Evolutionary conservation across 2,113 vertebrate genomes (phyloP), one percentile per base, ranked within the genome.

Genomic region (Eptatretus burgeri): DNA sequence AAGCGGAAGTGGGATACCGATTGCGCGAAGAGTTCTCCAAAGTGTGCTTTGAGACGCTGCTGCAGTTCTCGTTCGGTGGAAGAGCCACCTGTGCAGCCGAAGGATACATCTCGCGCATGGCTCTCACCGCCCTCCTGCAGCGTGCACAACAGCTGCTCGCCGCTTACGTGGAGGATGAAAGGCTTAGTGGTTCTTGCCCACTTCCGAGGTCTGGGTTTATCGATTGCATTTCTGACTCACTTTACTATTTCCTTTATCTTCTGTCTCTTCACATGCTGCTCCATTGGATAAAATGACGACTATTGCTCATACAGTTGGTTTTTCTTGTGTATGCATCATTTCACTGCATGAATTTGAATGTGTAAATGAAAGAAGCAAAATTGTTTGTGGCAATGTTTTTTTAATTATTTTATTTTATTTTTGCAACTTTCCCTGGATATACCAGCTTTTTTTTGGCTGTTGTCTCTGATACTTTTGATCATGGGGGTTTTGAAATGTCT

Each of bases 1-100:
- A 98, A 77, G 91, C 91, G 0, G 91, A 96, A 78, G 84, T 96
- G 69, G 85, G 93, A 69, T 80, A 91, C 71, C 79, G 91, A 69
- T 83, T 96, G 82, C 77, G 89, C 71, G 89, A 98, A 70, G 84
- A 93, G 62, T 98, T 98, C 76, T 98, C 91, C 8, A 98, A 98
- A 74, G 87, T 93, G 74, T 98, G 91, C 71, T 98, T 98, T 68
- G 89, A 98, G 77, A 98, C 88, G 1, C 70, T 98, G 70, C 80
- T 98, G 51, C 91, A 93, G 78, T 98, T 93, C 74, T 98, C 91
- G 70, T 95, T 98, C 77, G 94, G 91, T 79, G 91, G 87, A 76
- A 93, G 86, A 75, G 85, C 82, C 65, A 81, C 83, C 66, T 94
- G 85, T 19, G 86, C 89, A 41, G 87, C 94, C 73, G 91, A 96